A percentile compares a stretch with the other conserved stretches of the same genome.
These are phyloP conservation scores for Pseudorasbora parva DNA, from an alignment of 2,113 vertebrate genomes.

Conservation along the genomic window DNA sequence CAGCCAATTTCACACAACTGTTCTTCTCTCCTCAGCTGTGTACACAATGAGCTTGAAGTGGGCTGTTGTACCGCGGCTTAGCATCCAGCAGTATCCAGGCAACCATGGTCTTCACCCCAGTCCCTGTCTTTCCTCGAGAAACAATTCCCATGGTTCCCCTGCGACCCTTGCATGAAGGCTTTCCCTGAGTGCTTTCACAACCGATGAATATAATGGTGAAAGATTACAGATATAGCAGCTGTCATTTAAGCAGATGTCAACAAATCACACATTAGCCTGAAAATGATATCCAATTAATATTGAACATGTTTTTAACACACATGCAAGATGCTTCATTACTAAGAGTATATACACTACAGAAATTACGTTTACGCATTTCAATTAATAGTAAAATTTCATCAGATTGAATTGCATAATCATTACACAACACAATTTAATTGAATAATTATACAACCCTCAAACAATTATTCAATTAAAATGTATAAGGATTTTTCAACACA, in stretches of 20 bases:
- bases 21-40: conserved; percentile 56
- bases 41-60: conserved; percentile 60
- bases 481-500: no score
- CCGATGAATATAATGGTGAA: neutral
- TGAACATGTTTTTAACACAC: neutral
- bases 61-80: conserved; percentile 51
- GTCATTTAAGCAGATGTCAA: neutral
- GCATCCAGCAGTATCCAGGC: conserved; percentile 62
- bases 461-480: no score
- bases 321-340: neutral
- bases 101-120: conserved; percentile 47
- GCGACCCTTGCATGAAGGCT: neutral
- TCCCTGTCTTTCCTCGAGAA: conserved; percentile 21
- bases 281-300: neutral
- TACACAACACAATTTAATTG: no score
- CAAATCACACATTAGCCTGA: neutral
- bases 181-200: neutral
- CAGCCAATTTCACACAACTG: conserved; percentile 55
- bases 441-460: no score
- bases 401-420: no score
- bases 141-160: conserved; percentile 15
- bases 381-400: no score
- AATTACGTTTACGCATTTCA: no score
- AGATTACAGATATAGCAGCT: neutral
- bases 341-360: no score